A percentile compares a stretch with the other conserved stretches of the same genome.
These are phyloP conservation scores for Cryptops parisi DNA, from an alignment of 2,888 invertebrate genomes.

Conservation along the genomic window DNA sequence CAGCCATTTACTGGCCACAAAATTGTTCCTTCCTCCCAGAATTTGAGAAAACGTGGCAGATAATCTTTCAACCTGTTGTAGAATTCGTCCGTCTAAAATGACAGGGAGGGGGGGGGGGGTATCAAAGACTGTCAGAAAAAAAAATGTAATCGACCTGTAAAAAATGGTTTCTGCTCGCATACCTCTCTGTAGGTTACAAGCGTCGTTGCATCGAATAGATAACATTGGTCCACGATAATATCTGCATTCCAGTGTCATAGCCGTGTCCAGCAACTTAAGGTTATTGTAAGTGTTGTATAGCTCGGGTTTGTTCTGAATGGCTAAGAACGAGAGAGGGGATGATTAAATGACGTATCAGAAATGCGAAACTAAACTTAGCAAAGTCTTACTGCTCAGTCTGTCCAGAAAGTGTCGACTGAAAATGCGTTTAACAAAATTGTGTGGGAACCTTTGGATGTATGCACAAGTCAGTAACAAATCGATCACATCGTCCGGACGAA, in stretches of 20 bases:
- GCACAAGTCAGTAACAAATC: constrained; percentile 48
- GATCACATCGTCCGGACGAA: constrained; percentile 42
- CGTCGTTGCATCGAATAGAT: too few relatives aligned
- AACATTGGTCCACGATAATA: constrained; percentile 43
- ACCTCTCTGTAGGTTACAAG: too few relatives aligned
- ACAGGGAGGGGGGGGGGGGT: too few relatives aligned
- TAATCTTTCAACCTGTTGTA: neutral
- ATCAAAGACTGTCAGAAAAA: too few relatives aligned
- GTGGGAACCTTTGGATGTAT: constrained; percentile 46
- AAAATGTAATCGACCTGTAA: too few relatives aligned
- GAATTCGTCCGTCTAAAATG: constrained; percentile 6
- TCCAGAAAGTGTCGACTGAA: constrained; percentile 46
- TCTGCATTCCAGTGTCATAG: constrained; percentile 47
- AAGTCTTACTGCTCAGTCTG: constrained; percentile 36
- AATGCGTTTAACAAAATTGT: constrained; percentile 43
- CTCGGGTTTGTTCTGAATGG: constrained; percentile 19
- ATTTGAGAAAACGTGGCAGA: neutral
- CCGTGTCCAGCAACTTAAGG: constrained; percentile 46
- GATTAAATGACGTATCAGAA: neutral
- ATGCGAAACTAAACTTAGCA: neutral
- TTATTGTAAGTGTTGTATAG: constrained; percentile 34
- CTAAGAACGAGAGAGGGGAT: constrained; percentile 4
- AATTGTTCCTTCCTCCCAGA: constrained; percentile 8
- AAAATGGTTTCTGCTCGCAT: too few relatives aligned
- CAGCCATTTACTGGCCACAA: neutral